Evolutionary conservation across 2,113 vertebrate species (phyloP).

Genomic region (Melanerpes aurifrons): DNA sequence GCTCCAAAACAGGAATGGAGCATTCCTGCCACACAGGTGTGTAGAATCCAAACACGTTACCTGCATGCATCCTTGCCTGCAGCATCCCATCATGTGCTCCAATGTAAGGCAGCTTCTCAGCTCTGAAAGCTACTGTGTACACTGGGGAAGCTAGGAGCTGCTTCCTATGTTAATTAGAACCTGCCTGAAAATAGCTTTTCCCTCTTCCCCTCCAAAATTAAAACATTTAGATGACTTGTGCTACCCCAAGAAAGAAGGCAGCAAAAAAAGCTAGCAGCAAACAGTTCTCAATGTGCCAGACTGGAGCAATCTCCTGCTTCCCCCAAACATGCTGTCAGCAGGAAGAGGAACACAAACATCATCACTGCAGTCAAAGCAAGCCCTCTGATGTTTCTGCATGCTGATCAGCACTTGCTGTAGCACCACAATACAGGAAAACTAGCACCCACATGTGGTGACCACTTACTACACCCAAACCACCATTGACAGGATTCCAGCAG

Average conservation of each 20-base stretch:
- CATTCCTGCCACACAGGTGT: neutral
- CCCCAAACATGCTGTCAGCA: neutral
- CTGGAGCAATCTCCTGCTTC: neutral
- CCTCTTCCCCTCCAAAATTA: neutral
- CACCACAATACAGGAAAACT: neutral
- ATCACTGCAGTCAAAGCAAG: neutral
- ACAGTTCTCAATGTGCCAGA: neutral
- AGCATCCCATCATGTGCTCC: neutral
- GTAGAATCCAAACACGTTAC: neutral
- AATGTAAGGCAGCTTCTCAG: neutral
- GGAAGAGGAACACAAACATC: neutral
- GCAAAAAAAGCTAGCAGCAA: neutral
- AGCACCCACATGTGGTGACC: neutral
- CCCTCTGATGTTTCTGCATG: neutral
- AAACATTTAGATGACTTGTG: neutral
- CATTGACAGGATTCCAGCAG: neutral
- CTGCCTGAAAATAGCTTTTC: slow-evolving; percentile 11
- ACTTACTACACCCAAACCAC: neutral
- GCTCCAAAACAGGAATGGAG: neutral
- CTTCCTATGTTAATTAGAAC: neutral
- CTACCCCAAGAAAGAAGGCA: neutral
- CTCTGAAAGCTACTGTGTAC: neutral
- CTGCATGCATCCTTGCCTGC: neutral
- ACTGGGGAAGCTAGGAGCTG: neutral
- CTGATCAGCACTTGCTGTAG: neutral